phyloP scores from a whole-genome alignment of 2,888 invertebrate genomes.

The Rhamphomyia laevipes region DNA sequence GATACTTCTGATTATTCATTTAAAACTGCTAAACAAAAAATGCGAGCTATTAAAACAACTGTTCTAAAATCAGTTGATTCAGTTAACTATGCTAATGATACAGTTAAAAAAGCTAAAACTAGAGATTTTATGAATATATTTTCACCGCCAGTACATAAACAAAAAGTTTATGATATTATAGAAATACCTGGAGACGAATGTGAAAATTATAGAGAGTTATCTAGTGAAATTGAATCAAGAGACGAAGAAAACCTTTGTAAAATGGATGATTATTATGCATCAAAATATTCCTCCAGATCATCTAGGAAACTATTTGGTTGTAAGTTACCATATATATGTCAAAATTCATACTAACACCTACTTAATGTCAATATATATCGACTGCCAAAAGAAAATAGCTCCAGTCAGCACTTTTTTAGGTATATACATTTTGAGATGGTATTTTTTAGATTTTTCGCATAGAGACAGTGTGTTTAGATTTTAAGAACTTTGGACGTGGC shows the following conservation, averaged over 20 bases:
- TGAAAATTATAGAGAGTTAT: conserved; percentile 29
- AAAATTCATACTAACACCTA: too few species aligned
- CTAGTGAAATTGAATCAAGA: conserved; percentile 27
- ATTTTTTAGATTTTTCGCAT: too few species aligned
- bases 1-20: conserved; percentile 32
- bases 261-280: conserved; percentile 33
- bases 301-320: conserved; percentile 33
- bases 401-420: too few species aligned
- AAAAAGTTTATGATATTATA: conserved; percentile 34
- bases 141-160: conserved; percentile 32
- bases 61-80: conserved; percentile 35
- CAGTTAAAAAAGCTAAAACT: conserved; percentile 36
- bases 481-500: too few species aligned
- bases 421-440: too few species aligned
- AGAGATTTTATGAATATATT: conserved; percentile 37
- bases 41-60: conserved; percentile 34
- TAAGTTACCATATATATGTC: background rate
- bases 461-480: too few species aligned
- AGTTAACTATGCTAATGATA: conserved; percentile 37
- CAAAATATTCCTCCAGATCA: conserved; percentile 47
- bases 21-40: conserved; percentile 35
- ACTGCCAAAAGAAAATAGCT: too few species aligned
- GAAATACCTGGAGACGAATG: conserved; percentile 27
- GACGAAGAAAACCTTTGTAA: conserved; percentile 26
- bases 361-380: too few species aligned